Conservation (phyloP, 2,888 invertebrate genomes). For the Prosopocoilus inquinatus region DNA sequence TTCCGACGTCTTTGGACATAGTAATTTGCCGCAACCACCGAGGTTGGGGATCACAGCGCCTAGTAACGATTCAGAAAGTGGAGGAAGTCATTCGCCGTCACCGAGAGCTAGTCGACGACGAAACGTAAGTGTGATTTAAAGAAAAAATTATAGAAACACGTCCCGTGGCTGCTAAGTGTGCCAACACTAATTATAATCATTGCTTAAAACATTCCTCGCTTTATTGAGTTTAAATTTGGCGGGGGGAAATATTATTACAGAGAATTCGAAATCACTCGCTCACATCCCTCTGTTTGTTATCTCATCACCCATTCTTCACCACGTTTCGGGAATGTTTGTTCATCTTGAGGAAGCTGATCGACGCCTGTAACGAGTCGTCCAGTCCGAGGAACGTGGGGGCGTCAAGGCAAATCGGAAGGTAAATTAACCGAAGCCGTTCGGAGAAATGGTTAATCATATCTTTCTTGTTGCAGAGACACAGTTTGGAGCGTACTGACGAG, state of each 20-base stretch:
- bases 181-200: no score
- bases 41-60: conserved; percentile 65
- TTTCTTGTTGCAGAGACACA: conserved; percentile 69
- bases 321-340: conserved; percentile 97
- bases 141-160: no score
- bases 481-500: conserved; percentile 96
- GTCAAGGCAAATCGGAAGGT: conserved; percentile 83
- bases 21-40: conserved; percentile 49
- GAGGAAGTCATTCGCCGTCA: conserved; percentile 83
- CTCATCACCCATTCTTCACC: conserved; percentile 99
- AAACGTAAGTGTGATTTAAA: conserved; percentile 55
- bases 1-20: conserved; percentile 52
- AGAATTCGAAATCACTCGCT: conserved; percentile 88
- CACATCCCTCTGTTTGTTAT: conserved; percentile 95
- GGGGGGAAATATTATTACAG: conserved; percentile 51
- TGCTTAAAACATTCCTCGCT: no score
- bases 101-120: conserved; percentile 78
- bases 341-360: conserved; percentile 92
- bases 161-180: no score
- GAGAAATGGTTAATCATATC: neutral
- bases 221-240: no score
- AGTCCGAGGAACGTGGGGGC: conserved; percentile 86
- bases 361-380: conserved; percentile 95
- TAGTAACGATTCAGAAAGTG: conserved; percentile 80
- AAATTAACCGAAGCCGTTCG: conserved; percentile 19